A percentile compares a stretch with the other conserved stretches of the same genome.
Evolutionary conservation across 2,888 invertebrate genomes (phyloP).

Genomic region (Ernsta delagoae): DNA sequence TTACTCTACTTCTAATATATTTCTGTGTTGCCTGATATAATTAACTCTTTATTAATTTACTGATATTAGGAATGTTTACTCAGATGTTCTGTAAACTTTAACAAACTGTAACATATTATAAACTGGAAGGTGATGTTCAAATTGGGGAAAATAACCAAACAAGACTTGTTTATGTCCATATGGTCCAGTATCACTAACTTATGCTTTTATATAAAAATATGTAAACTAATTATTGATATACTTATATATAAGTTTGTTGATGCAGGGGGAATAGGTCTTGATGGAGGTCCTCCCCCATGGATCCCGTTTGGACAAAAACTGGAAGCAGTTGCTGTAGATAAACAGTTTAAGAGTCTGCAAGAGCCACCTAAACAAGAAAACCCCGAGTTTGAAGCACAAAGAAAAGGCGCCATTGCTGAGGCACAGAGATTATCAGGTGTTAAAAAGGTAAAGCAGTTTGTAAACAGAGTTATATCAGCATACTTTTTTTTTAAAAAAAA

Average conservation of each 20-base stretch:
- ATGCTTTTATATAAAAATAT: neutral
- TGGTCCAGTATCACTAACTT: neutral
- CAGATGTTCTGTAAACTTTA: no score
- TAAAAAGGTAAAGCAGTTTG: conserved; percentile 74
- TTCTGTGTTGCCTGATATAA: no score
- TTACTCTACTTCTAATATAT: no score
- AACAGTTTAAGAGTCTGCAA: conserved; percentile 89
- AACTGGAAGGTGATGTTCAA: no score
- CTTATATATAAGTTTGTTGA: conserved; percentile 28
- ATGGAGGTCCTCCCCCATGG: conserved; percentile 95
- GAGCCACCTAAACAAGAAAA: conserved; percentile 88
- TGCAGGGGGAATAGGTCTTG: conserved; percentile 85
- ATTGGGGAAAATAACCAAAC: no score
- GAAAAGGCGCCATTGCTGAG: conserved; percentile 95
- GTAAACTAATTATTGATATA: neutral
- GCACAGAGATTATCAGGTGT: conserved; percentile 88
- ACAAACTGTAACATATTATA: no score
- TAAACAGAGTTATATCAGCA: no score
- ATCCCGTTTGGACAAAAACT: conserved; percentile 95
- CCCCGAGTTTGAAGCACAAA: conserved; percentile 94
- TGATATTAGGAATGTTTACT: no score
- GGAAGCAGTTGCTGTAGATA: conserved; percentile 84
- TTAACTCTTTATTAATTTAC: no score
- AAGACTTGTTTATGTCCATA: no score
- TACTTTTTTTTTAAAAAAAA: no score